Evolutionary conservation across 2,888 invertebrate species (phyloP).

Genomic region (Chorisops tibialis): DNA sequence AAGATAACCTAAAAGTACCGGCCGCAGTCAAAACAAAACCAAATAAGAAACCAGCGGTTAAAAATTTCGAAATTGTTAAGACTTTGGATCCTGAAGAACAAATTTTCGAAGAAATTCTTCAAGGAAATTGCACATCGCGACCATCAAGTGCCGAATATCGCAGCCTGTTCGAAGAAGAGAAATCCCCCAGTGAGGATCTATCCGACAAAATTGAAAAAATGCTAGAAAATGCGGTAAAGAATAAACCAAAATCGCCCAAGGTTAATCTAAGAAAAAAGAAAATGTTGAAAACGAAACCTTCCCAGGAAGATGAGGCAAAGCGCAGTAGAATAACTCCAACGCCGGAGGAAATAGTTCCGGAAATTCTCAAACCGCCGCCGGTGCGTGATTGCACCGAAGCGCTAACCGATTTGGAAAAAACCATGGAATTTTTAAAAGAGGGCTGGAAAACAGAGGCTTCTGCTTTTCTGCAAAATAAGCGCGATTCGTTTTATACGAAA

Average conservation of each 20-base stretch:
- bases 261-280: slow-evolving; percentile 31
- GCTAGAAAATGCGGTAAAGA: slow-evolving; percentile 34
- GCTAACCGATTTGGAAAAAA: slow-evolving; percentile 44
- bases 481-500: slow-evolving; percentile 43
- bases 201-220: slow-evolving; percentile 50
- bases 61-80: not conserved
- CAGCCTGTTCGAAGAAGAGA: slow-evolving; percentile 47
- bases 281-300: slow-evolving; percentile 41
- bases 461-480: slow-evolving; percentile 48
- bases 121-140: slow-evolving; percentile 40
- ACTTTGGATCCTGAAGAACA: slow-evolving; percentile 45
- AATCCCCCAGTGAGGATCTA: slow-evolving; percentile 49
- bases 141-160: slow-evolving; percentile 50
- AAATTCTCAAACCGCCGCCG: slow-evolving; percentile 37
- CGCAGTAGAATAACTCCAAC: not conserved
- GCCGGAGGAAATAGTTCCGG: slow-evolving; percentile 30
- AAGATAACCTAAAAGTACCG: slow-evolving; percentile 36
- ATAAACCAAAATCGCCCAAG: not conserved
- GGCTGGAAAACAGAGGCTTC: slow-evolving; percentile 50
- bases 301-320: slow-evolving; percentile 42
- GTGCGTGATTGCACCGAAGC: slow-evolving; percentile 33
- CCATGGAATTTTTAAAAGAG: slow-evolving; percentile 48
- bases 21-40: slow-evolving; percentile 23
- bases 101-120: slow-evolving; percentile 47
- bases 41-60: not conserved